Conservation (phyloP, 2,888 invertebrate genomes). For the Synergus japonicus region DNA sequence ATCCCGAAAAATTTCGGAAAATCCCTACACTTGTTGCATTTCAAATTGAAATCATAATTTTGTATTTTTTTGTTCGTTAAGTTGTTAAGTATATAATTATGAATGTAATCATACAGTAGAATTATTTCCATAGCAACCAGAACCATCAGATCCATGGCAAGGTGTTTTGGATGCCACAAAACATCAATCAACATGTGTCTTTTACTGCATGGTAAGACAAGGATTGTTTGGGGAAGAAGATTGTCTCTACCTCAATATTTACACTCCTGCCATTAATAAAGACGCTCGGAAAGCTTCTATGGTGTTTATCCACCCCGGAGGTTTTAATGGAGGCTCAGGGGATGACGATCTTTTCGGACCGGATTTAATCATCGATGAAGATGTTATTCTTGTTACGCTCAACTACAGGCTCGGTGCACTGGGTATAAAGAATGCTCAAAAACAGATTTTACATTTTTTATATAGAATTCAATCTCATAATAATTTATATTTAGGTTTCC, state of each 20-base stretch:
- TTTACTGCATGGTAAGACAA: conserved; percentile 64
- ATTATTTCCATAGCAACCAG: conserved; percentile 52
- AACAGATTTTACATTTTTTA: background rate
- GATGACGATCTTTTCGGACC: conserved; percentile 64
- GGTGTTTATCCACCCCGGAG: conserved; percentile 68
- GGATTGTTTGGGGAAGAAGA: conserved; percentile 68
- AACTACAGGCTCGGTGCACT: conserved; percentile 69
- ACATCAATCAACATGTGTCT: conserved; percentile 65
- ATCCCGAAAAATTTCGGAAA: too few relatives aligned
- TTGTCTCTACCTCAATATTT: conserved; percentile 70
- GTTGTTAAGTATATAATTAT: background rate
- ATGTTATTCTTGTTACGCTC: conserved; percentile 70
- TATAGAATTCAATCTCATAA: background rate
- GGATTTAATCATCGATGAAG: conserved; percentile 68
- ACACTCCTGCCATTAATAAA: conserved; percentile 66
- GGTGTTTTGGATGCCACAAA: conserved; percentile 70
- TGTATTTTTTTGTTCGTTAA: too few relatives aligned
- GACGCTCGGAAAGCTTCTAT: conserved; percentile 68
- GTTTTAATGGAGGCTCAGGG: conserved; percentile 63
- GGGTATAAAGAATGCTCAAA: conserved; percentile 57
- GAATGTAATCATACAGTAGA: background rate
- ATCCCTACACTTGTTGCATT: too few relatives aligned
- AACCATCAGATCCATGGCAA: conserved; percentile 67
- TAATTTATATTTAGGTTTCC: conserved; percentile 61
- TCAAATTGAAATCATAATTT: too few relatives aligned